These are phyloP conservation scores for Tursiops truncatus DNA, from an alignment of 2,113 vertebrate genomes.

Conservation along the genomic window DNA sequence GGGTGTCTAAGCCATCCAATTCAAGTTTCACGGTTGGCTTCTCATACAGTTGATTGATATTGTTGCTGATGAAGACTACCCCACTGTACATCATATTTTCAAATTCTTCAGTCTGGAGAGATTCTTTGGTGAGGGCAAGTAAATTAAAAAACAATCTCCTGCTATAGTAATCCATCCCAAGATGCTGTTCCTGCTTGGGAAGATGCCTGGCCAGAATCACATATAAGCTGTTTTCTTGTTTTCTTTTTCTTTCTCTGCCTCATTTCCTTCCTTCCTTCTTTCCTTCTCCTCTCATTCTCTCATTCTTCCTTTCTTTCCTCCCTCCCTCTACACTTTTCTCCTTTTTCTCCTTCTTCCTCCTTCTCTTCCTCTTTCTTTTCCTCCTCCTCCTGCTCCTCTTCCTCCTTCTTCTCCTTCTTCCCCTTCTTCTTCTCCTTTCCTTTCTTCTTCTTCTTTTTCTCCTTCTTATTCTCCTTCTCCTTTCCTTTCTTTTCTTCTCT, in stretches of 20 bases:
- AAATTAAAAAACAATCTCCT: not conserved
- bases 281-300: not conserved
- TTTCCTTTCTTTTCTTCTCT: too few species aligned
- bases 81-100: not conserved
- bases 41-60: not conserved
- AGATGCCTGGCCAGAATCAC: not conserved
- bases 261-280: not conserved
- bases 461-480: too few species aligned
- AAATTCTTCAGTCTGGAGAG: not conserved
- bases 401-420: too few species aligned
- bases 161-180: not conserved
- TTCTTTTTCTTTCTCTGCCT: not conserved
- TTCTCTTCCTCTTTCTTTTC: too few species aligned
- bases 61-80: slow-evolving; percentile 12
- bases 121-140: not conserved
- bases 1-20: not conserved
- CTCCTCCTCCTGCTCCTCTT: too few species aligned
- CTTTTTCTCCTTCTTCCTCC: too few species aligned
- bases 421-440: too few species aligned
- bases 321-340: not conserved
- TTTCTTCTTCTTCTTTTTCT: too few species aligned
- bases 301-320: not conserved
- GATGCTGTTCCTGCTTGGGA: not conserved
- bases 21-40: not conserved
- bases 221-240: not conserved